phyloP scores from a whole-genome alignment of 2,888 invertebrate species.

The Tineola bisselliella region DNA sequence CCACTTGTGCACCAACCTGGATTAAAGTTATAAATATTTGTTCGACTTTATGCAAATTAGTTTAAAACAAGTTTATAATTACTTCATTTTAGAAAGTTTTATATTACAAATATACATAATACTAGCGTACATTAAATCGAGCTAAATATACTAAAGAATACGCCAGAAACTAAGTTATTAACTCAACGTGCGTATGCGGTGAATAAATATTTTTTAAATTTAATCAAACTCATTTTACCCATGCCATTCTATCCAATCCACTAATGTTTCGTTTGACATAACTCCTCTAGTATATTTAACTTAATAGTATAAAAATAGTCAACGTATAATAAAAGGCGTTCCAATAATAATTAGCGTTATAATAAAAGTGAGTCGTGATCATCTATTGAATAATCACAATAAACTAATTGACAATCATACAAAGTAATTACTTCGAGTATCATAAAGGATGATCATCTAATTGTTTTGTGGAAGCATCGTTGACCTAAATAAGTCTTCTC shows the following conservation, averaged over 20 bases:
- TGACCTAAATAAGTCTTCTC: constrained; percentile 40
- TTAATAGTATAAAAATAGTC: no score
- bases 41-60: background rate
- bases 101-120: no score
- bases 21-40: constrained; percentile 6
- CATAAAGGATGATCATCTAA: constrained; percentile 12
- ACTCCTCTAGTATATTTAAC: no score
- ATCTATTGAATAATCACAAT: background rate
- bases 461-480: constrained; percentile 37
- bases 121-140: no score
- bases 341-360: background rate
- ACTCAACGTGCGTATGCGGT: no score
- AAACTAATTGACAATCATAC: background rate
- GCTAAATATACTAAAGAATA: no score
- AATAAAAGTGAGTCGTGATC: constrained; percentile 5
- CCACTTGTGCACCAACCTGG: constrained; percentile 22
- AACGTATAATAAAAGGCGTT: no score
- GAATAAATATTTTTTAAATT: no score
- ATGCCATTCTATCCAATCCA: no score
- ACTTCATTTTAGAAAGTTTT: background rate
- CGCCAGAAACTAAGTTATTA: no score
- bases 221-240: no score
- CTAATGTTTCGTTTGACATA: no score
- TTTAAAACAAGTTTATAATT: background rate
- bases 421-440: background rate